Base-by-base conservation (phyloP, 2,888 invertebrate species). In the Helobdella robusta region DNA sequence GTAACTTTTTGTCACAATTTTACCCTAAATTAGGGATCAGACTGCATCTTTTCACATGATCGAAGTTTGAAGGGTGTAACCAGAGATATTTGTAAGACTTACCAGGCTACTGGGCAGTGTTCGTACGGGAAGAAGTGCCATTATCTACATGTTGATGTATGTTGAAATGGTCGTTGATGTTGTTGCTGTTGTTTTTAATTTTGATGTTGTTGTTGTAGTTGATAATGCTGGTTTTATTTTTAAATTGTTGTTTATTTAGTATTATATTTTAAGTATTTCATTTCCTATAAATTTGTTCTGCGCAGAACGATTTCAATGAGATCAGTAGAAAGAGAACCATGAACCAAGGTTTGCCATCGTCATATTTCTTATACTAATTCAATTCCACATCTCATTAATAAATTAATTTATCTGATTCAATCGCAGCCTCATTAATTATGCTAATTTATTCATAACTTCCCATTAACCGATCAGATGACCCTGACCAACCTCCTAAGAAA, bases 91-190 rank as follows among this genome's bases (percentile, higher is more conserved):
- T 62, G 62, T 32, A 62, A 62, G 30, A 25, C 28, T 28, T 62
- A 50, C 50, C 36, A 46, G 30, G 30, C 32, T 50, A 50, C 20
- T n/a, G 50, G 50, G 0, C 32, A 28, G 25, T 62, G 62, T 20
- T 35, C n/a, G 5, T 62, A 48, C 18, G 62, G 62, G 32, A 50
- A 48, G 30, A 62, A 62, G 34, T 62, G 62, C 20, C 62, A 44
- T 30, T 62, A 25, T 23, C 23, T 62, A 18, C 62, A 62, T 32
- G 18, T 62, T 18, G 8, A 32, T 15, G 30, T 23, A 59, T 32
- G 35, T 35, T 35, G 59, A 36, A 35, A 32, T 23, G n/a, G 35
- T 23, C 23, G 34, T 30, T 59, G 59, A 59, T 59, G 59, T 8
- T 59, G 59, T 23, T 59, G 59, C 25, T 59, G 36, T 23, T 59